Percentiles rank a stretch among this genome's conserved stretches.
These are phyloP conservation scores for Dinothrombium tinctorium DNA, from an alignment of 1,140 invertebrate species.

Conservation along the genomic window DNA sequence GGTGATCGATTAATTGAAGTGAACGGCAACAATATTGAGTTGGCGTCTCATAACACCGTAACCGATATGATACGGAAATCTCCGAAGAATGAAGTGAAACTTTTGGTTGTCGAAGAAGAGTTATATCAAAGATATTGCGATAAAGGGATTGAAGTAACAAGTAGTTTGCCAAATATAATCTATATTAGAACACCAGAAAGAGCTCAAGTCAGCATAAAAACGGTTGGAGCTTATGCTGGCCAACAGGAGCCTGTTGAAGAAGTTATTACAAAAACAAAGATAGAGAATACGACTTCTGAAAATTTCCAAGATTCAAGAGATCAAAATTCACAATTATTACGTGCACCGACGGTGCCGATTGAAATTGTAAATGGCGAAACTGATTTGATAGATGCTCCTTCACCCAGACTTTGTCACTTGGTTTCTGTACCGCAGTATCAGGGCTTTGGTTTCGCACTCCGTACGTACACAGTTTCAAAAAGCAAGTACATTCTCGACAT, in stretches of 20 bases:
- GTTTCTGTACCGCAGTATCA: neutral
- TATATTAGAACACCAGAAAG: neutral
- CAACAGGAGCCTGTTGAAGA: no score
- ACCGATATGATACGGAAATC: neutral
- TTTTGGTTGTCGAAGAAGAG: slow-evolving; percentile 1
- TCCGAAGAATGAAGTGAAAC: neutral
- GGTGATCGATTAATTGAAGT: slow-evolving; percentile 1
- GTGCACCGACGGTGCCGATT: no score
- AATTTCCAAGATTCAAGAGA: no score
- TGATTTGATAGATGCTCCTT: no score
- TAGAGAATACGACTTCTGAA: no score
- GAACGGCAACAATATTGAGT: neutral
- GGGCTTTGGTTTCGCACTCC: slow-evolving; percentile 1
- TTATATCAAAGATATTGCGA: neutral
- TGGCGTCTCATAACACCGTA: neutral
- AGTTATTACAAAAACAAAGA: no score
- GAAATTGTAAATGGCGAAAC: no score
- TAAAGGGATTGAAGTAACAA: no score
- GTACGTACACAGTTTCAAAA: neutral
- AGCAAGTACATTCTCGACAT: neutral
- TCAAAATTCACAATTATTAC: no score
- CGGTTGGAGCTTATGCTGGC: no score
- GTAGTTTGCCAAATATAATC: no score
- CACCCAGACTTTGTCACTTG: slow-evolving; percentile 2
- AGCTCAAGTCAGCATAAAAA: neutral